phyloP scores from a whole-genome alignment of 1,140 invertebrate species.

The Lerema accius region DNA sequence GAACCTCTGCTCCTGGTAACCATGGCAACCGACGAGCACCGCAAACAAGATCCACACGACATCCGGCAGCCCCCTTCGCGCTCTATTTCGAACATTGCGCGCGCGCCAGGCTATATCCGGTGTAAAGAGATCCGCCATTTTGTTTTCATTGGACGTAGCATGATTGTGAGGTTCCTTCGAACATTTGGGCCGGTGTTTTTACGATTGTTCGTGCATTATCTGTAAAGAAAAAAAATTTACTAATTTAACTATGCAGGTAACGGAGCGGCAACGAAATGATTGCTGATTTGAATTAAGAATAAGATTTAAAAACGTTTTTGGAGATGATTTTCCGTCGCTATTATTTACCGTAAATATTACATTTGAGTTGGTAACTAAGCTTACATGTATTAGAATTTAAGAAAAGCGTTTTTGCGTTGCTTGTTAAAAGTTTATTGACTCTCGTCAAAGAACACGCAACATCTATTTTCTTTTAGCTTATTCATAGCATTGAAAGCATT shows the following conservation, averaged over 20 bases:
- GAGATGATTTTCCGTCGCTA: no score
- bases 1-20: slow-evolving; percentile 72
- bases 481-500: no score
- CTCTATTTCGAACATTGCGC: slow-evolving; percentile 31
- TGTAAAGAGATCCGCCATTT: slow-evolving; percentile 41
- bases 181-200: slow-evolving; percentile 13
- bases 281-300: no score
- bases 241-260: no score
- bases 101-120: slow-evolving; percentile 32
- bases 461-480: no score
- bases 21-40: slow-evolving; percentile 56
- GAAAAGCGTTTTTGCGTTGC: background rate
- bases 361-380: no score
- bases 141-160: slow-evolving; percentile 61
- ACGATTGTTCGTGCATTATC: slow-evolving; percentile 15
- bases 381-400: no score
- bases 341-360: no score
- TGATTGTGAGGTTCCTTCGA: slow-evolving; percentile 42
- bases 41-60: slow-evolving; percentile 32
- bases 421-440: no score
- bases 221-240: slow-evolving; percentile 2
- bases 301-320: no score
- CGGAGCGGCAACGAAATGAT: no score
- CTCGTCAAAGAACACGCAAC: no score
- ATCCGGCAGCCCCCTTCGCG: slow-evolving; percentile 17